Conservation (phyloP, 1,140 invertebrate species). For the Choristoneura fumiferana region DNA sequence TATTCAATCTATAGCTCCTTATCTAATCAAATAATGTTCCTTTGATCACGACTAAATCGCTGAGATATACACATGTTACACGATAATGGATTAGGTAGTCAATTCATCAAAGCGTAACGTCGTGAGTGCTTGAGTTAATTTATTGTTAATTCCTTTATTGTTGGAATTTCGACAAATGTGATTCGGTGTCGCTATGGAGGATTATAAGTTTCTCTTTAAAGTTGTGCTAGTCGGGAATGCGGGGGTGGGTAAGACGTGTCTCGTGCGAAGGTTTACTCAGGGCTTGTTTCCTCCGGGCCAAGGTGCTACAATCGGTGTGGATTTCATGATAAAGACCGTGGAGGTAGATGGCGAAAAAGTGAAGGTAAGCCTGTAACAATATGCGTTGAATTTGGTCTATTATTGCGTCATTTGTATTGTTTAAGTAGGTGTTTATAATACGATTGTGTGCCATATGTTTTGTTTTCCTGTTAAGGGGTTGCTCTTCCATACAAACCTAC, state of each 20-base stretch:
- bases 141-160: conserved; percentile 46
- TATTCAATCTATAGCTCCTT: conserved; percentile 27
- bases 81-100: conserved; percentile 52
- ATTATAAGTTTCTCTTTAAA: conserved; percentile 99
- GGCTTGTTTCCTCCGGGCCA: conserved; percentile 97
- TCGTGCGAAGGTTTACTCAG: conserved; percentile 94
- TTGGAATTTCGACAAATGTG: conserved; percentile 58
- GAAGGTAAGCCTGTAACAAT: conserved; percentile 83
- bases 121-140: conserved; percentile 48
- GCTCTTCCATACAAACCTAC: no score
- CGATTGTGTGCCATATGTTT: conserved; percentile 15
- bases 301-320: conserved; percentile 99
- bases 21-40: conserved; percentile 52
- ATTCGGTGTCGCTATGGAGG: conserved; percentile 87
- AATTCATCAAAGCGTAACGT: conserved; percentile 67
- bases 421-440: conserved; percentile 13
- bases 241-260: conserved; percentile 96
- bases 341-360: conserved; percentile 99
- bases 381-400: conserved; percentile 23
- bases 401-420: conserved; percentile 33
- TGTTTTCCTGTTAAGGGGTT: conserved; percentile 7
- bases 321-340: conserved; percentile 99
- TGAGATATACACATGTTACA: conserved; percentile 49
- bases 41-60: conserved; percentile 54
- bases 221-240: conserved; percentile 97